phyloP scores from a whole-genome alignment of 2,797 vertebrate genomes.

The Phaenicophaeus curvirostris region DNA sequence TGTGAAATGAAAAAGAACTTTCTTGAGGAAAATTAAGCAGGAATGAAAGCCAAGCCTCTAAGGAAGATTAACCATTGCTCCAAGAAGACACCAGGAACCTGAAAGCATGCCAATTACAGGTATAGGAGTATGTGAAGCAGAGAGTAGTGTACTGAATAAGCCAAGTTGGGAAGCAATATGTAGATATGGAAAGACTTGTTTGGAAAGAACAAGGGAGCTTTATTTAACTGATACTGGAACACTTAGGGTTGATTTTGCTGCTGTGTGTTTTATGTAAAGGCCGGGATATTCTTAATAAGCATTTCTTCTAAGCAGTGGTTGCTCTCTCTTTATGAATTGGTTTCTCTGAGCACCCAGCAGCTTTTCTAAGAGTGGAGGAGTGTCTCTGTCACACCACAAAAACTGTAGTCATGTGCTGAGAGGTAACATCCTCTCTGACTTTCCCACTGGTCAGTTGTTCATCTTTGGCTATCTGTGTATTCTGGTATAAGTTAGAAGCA shows the following conservation, averaged over 20 bases:
- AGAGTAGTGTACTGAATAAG: not conserved
- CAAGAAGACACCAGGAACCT: not conserved
- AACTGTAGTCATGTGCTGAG: not conserved
- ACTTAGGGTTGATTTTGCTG: not conserved
- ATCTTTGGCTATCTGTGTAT: not conserved
- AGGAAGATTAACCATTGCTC: conserved; percentile 3
- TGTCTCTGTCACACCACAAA: not conserved
- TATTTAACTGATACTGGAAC: not conserved
- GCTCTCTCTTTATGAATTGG: not conserved
- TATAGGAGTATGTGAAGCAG: not conserved
- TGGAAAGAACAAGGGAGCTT: not conserved
- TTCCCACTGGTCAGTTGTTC: not conserved
- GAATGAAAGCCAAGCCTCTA: not conserved
- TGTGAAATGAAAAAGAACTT: not conserved
- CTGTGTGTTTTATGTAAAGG: not conserved
- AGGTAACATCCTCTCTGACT: not conserved
- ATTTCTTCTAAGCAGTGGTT: not conserved
- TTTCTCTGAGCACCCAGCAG: not conserved
- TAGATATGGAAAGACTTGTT: not conserved
- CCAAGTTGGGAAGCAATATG: not conserved
- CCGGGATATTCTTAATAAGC: not conserved
- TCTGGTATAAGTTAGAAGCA: not conserved
- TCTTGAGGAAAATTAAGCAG: conserved; percentile 11
- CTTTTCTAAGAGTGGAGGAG: not conserved
- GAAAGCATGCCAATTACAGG: not conserved